Evolutionary conservation across 2,113 vertebrate genomes (phyloP).

Genomic region (Nettapus auritus): DNA sequence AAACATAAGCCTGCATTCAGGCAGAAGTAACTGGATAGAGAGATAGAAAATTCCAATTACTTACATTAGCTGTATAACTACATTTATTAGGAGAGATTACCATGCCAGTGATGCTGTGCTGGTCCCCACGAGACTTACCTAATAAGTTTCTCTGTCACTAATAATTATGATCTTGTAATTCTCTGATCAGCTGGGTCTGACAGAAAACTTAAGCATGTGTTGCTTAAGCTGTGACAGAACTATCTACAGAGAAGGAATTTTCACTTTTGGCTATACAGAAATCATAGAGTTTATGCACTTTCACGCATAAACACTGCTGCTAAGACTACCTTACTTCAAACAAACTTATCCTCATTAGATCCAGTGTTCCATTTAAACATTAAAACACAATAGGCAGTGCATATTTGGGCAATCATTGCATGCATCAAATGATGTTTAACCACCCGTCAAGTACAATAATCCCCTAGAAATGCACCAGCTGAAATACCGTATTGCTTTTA

Average conservation of each 20-base stretch:
- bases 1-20: slow-evolving; percentile 7
- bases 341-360: slow-evolving; percentile 53
- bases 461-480: slow-evolving; percentile 60
- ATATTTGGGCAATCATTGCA: slow-evolving; percentile 65
- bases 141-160: slow-evolving; percentile 49
- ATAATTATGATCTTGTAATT: slow-evolving; percentile 18
- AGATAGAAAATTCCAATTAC: slow-evolving; percentile 51
- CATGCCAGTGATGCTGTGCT: not conserved
- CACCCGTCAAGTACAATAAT: slow-evolving; percentile 61
- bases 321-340: slow-evolving; percentile 60
- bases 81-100: slow-evolving; percentile 33
- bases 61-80: slow-evolving; percentile 20
- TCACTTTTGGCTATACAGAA: slow-evolving; percentile 1
- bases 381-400: slow-evolving; percentile 60
- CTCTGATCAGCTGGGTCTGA: not conserved
- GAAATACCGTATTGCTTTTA: slow-evolving; percentile 52
- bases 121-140: not conserved
- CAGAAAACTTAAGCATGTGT: not conserved
- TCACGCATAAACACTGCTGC: slow-evolving; percentile 27
- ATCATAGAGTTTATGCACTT: slow-evolving; percentile 45
- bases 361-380: slow-evolving; percentile 47
- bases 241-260: slow-evolving; percentile 15
- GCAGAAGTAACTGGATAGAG: slow-evolving; percentile 60
- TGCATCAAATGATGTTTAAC: slow-evolving; percentile 60
- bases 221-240: slow-evolving; percentile 33